Evolutionary conservation across 2,888 invertebrate genomes (phyloP).

Genomic region (Tanypteryx hageni): DNA sequence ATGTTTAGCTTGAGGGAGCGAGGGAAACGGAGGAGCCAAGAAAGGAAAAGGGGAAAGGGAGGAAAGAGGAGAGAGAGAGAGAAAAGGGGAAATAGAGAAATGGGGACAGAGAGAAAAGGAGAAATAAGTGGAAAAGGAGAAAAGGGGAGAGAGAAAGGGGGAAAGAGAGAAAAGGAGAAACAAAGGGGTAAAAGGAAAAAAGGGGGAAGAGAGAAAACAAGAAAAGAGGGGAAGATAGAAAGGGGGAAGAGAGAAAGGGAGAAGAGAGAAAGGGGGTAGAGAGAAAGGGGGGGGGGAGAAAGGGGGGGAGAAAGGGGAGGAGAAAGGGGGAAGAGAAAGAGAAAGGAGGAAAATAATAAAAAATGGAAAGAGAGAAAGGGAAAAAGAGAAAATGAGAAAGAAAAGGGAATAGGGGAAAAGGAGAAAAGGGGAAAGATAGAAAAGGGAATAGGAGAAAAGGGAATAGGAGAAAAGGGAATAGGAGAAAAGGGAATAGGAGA

Average conservation of each 20-base stretch:
- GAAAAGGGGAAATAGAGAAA: no score
- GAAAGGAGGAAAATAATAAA: no score
- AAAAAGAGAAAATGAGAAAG: background rate
- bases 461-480: background rate
- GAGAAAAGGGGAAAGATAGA: background rate
- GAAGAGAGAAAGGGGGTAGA: no score
- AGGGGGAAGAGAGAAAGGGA: background rate
- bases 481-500: no score
- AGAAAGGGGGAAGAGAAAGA: no score
- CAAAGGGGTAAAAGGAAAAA: no score
- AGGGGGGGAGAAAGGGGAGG: background rate
- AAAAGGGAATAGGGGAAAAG: background rate
- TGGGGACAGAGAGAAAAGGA: background rate
- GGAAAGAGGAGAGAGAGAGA: background rate
- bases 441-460: background rate
- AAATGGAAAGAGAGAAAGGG: background rate
- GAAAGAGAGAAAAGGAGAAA: background rate
- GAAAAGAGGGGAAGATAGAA: background rate
- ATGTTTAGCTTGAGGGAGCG: no score
- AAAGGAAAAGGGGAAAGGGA: background rate
- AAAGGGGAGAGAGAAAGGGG: no score
- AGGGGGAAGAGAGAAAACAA: background rate
- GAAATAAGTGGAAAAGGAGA: no score
- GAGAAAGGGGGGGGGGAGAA: background rate
- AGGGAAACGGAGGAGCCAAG: background rate